Base-by-base conservation (phyloP, 2,797 vertebrate species). In the Coilia nasus region DNA sequence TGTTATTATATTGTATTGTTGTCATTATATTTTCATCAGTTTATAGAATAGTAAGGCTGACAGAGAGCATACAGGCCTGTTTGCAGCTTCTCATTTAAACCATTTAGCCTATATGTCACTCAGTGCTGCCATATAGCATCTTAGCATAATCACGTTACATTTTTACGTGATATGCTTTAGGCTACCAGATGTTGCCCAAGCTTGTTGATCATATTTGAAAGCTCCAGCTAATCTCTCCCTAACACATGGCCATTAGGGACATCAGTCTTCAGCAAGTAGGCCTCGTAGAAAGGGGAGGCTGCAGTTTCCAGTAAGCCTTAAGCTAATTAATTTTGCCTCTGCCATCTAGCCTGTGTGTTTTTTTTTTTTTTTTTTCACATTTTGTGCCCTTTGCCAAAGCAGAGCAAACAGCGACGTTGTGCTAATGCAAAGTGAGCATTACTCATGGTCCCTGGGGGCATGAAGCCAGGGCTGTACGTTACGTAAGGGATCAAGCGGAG, bases 271-370 rank as follows among this genome's bases (percentile, higher is more conserved):
- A 44, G 71, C 31, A 78, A 78, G 71, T n/a, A 78, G 71, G 71
- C 15, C 71, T 78, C 21, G 71, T 44, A 9, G 50, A 54, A 54
- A 54, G 50, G 71, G 31, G 15, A 41, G 71, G 35, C 71, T 41
- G 41, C 71, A 78, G 31, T 78, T 78, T 31, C 35, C 71, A 78
- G 41, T 78, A 78, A 41, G 71, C 64, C 64, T 12, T 78, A 44
- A 78, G 35, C 71, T 78, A 78, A 78, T 78, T 78, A n/a, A n/a
- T n/a, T 78, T 31, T 78, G 71, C 71, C 71, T 21, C 71, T 78
- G 35, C 35, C 71, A 78, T 78, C 31, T 41, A 78, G 71, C 35
- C 31, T 44, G 31, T 41, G 46, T 47, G 50, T 3, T 1, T 54
- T 2, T 54, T 1, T 54, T 2, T 54, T 9, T 44, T 44, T 44